These are phyloP conservation scores for Argyrosomus japonicus DNA, from an alignment of 2,113 vertebrate genomes.

Conservation along the genomic window DNA sequence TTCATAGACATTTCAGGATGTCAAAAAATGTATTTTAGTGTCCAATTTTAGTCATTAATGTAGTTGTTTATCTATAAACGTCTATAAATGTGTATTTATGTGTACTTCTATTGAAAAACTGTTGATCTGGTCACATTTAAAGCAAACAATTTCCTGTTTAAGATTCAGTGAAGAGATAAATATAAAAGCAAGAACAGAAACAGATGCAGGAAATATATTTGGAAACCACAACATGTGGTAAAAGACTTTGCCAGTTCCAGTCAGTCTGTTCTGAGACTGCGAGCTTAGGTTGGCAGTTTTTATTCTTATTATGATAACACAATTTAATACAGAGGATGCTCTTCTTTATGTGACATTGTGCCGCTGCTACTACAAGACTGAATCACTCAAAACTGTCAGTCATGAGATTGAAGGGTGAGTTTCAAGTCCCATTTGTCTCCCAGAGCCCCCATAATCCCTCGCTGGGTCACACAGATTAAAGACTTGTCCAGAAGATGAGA, in stretches of 20 bases:
- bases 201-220: neutral
- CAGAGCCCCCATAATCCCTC: slow-evolving; percentile 75
- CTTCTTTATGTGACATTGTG: neutral
- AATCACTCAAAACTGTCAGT: slow-evolving; percentile 30
- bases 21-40: neutral
- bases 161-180: neutral
- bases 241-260: neutral
- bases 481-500: slow-evolving; percentile 79
- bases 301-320: neutral
- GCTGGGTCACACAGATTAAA: slow-evolving; percentile 81
- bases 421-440: slow-evolving; percentile 51
- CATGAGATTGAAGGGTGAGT: slow-evolving; percentile 42
- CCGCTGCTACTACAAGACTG: neutral
- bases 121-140: neutral
- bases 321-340: neutral
- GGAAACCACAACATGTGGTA: neutral
- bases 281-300: neutral
- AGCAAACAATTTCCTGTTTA: neutral
- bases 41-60: neutral
- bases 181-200: neutral
- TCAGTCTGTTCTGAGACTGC: neutral
- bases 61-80: neutral
- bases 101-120: neutral
- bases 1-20: no score
- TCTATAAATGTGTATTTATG: neutral